Base-by-base conservation (phyloP, 1,140 invertebrate species). In the Caenorhabditis latens region DNA sequence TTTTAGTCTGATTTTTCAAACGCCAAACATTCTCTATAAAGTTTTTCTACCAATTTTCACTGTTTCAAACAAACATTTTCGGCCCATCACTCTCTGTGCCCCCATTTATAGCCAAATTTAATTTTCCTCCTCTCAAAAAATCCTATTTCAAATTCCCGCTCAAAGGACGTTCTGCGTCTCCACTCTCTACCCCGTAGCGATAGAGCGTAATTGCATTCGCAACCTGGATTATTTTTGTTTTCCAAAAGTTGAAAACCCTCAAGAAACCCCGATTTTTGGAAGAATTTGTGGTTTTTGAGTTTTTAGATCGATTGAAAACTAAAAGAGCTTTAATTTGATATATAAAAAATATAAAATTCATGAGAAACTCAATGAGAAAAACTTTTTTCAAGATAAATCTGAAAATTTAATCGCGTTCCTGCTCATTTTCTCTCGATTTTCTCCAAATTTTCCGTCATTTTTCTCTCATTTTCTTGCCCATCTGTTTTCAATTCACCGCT, bases 401-500 rank as follows among this genome's bases (percentile, higher is more conserved):
- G 32, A 32, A 32, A 32, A 32, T 32, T 32, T 32, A 32, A 32
- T 32, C 32, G 32, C 32, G 32, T 32, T 32, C 32, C 32, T 32
- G 32, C 32, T 32, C 32, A 32, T 50, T 53, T 16, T 16, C 11
- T 53, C 2, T 53, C 21, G n/a, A 65, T 65, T 40, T 65, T 40
- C 14, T 7, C 21, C 61, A 7, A 24, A 65, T 65, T 65, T 65
- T 65, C 61, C 2, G 1, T 11, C 61, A 40, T 8, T 40, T 65
- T 40, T 58, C n/a, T 58, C 16, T 58, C 16, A n/a, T n/a, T 40
- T 19, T 9, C 21, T 65, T 43, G 16, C 42, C 46, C 21, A 46
- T 71, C 2, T 71, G 65, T 71, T 71, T 71, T 71, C 65, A 71
- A 71, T 71, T 71, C 65, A 4, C 40, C 65, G 40, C 13, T 24